phyloP scores from a whole-genome alignment of 2,797 vertebrate species.

The Hippoglossus hippoglossus region DNA sequence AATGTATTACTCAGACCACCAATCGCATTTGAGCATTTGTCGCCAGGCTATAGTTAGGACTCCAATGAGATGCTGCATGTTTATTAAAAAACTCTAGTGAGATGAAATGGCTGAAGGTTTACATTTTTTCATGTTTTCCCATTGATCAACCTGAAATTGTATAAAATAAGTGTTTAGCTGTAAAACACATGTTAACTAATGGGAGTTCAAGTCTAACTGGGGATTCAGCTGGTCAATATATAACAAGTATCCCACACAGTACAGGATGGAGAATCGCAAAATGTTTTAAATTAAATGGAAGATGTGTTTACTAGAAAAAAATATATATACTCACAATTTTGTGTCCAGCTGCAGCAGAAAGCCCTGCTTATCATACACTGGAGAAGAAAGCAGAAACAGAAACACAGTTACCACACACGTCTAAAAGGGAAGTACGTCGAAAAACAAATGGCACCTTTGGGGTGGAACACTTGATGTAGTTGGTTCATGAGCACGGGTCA shows the following conservation, averaged over 20 bases:
- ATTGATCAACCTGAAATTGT: conserved; percentile 45
- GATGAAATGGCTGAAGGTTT: conserved; percentile 57
- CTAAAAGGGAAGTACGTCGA: background rate
- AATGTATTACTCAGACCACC: conserved; percentile 35
- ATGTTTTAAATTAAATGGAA: conserved; percentile 19
- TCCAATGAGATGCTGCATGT: conserved; percentile 31
- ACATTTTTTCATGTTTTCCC: conserved; percentile 31
- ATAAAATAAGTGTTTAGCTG: conserved; percentile 32
- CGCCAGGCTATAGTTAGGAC: conserved; percentile 22
- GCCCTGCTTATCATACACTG: conserved; percentile 95
- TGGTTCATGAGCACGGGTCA: conserved; percentile 30
- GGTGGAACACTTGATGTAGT: conserved; percentile 6
- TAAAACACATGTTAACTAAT: conserved; percentile 52
- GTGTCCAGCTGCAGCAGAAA: conserved; percentile 94
- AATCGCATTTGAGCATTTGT: conserved; percentile 27
- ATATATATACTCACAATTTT: conserved; percentile 92
- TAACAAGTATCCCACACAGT: conserved; percentile 2
- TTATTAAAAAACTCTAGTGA: conserved; percentile 55
- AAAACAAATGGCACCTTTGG: conserved; percentile 18
- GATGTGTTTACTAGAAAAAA: conserved; percentile 5
- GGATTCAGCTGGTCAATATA: conserved; percentile 17
- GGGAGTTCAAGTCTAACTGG: conserved; percentile 24
- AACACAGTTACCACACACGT: conserved; percentile 28
- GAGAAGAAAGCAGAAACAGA: conserved; percentile 58
- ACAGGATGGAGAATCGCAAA: conserved; percentile 2